Conservation (phyloP, 2,797 vertebrate genomes). For the Onychomys leucogaster region DNA sequence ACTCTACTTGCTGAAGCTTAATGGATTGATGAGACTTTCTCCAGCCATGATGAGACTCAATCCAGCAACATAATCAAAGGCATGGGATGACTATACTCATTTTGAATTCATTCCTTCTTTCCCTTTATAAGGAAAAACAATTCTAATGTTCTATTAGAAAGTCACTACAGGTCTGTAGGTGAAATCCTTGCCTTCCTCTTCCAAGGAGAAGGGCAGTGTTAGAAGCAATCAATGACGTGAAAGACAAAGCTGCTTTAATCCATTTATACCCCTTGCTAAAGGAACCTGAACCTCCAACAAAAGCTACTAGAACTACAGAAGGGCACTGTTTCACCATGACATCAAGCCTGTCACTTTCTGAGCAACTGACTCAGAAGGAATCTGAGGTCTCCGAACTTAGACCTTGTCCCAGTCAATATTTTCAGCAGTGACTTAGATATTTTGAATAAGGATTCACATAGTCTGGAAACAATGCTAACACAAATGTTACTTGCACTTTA, state of each 20-base stretch:
- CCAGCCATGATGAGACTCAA: background rate
- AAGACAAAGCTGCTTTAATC: conserved; percentile 4
- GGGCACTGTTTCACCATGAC: accelerated
- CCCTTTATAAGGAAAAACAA: background rate
- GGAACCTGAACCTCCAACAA: background rate
- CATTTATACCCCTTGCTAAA: background rate
- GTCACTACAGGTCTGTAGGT: background rate
- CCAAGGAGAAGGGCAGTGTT: background rate
- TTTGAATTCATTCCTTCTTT: background rate
- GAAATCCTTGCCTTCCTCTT: background rate
- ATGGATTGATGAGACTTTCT: background rate
- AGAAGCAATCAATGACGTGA: background rate
- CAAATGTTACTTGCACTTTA: background rate
- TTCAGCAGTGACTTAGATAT: background rate
- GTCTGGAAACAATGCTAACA: background rate
- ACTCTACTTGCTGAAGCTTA: background rate
- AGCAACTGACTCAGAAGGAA: background rate
- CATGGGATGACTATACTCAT: background rate
- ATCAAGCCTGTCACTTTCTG: background rate
- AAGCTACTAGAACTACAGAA: background rate
- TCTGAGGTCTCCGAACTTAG: background rate
- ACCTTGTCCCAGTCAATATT: background rate
- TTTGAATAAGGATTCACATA: background rate
- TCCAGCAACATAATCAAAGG: background rate
- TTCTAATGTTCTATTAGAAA: conserved; percentile 26